Evolutionary conservation across 2,797 vertebrate genomes (phyloP), one percentile per base, ranked within the genome.

Genomic region (Pachyuromys duprasi): DNA sequence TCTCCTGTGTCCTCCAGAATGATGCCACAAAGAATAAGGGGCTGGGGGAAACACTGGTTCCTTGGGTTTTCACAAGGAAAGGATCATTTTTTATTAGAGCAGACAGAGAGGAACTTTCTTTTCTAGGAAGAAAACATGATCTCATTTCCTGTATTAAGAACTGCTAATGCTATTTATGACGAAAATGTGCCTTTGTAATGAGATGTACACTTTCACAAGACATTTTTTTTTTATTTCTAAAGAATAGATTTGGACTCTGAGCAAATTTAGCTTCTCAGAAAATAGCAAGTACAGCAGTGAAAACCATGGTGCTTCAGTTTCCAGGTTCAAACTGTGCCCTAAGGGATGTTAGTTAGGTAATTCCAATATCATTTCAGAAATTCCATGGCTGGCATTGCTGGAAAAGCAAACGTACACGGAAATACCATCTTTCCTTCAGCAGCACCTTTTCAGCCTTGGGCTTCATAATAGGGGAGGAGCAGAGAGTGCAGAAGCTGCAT

Each of bases 351-450:
- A 13, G 39, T 39, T 70, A 13, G 42, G 26, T 0, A 39, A 42
- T 15, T 7, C 6, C 1, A 63, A 3, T 3, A 15, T 31, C 45
- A 65, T 28, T 28, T 4, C 6, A n/a, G 12, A 67, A 93, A 20
- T 0, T 62, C 0, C 0, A 9, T 13, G 7, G 36, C 17, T 53
- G 5, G 20, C 0, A 9, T 13, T 7, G 33, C 17, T 53, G 3
- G 20, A 53, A 62, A 63, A 26, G 15, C 22, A 26, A 87, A 72
- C 39, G 18, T 42, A 67, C 82, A 75, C 9, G 49, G 13, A 74
- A 97, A 95, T 76, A 13, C 1, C 60, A 36, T 91, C 74, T 31
- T 36, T 89, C 53, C 24, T 49, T 42, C 45, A 31, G n/a, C 13
- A 20, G 62, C 0, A 31, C 79, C 42, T 22, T 18, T 33, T 84